These are phyloP conservation scores for Rostrhamus sociabilis DNA, from an alignment of 2,797 vertebrate species.

Conservation along the genomic window DNA sequence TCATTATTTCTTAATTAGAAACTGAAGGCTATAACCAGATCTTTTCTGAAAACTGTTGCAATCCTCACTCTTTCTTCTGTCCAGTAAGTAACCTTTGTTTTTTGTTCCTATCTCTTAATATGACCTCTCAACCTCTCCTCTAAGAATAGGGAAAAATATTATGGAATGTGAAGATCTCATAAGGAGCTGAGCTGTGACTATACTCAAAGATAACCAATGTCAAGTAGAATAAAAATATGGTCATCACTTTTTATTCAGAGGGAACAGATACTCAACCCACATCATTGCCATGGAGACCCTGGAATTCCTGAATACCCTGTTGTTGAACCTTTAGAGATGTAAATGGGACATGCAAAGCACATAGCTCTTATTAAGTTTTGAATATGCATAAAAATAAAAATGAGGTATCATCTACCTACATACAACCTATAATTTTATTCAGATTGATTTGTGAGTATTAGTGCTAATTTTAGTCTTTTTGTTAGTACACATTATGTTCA, in stretches of 20 bases:
- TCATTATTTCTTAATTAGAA: background rate
- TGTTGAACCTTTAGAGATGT: background rate
- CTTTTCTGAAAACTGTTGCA: background rate
- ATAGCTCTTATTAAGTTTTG: background rate
- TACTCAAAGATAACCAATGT: background rate
- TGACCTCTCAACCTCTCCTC: background rate
- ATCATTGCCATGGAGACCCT: constrained; percentile 1
- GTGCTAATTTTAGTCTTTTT: background rate
- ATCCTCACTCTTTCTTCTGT: background rate
- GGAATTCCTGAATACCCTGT: background rate
- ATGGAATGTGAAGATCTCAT: background rate
- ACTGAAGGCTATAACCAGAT: background rate
- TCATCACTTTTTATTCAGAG: background rate
- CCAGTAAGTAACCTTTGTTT: background rate
- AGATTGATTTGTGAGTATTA: background rate
- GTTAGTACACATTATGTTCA: background rate
- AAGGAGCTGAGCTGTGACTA: background rate
- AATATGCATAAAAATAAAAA: background rate
- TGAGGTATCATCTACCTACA: background rate
- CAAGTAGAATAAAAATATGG: background rate
- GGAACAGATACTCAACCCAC: background rate
- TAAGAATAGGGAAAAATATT: background rate
- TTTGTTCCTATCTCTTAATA: background rate
- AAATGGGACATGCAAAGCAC: constrained; percentile 2
- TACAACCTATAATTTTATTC: constrained; percentile 16